These are phyloP conservation scores for Drosophila pseudoananassae DNA, from an alignment of 1,140 invertebrate genomes.

Conservation along the genomic window DNA sequence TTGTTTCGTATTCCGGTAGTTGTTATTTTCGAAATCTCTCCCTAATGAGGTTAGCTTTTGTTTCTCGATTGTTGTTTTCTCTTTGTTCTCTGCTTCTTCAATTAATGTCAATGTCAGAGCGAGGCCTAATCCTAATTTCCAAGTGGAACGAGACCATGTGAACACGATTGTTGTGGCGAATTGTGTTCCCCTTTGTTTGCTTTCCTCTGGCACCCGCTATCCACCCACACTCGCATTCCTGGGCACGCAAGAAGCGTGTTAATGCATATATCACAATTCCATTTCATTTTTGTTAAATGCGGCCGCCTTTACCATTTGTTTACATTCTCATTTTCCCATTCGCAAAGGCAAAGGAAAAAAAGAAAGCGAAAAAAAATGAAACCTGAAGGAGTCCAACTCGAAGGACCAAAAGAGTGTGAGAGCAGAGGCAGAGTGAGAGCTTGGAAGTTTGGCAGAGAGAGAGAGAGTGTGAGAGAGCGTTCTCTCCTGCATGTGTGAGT, in stretches of 20 bases:
- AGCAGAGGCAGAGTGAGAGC: slow-evolving; percentile 17
- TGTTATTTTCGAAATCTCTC: slow-evolving; percentile 19
- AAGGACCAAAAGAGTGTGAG: slow-evolving; percentile 16
- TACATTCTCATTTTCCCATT: slow-evolving; percentile 62
- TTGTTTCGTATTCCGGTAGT: slow-evolving; percentile 4
- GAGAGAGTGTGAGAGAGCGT: slow-evolving; percentile 2
- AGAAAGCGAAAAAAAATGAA: slow-evolving; percentile 19
- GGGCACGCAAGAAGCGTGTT: slow-evolving; percentile 30
- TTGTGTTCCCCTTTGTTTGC: slow-evolving; percentile 34
- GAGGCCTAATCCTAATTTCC: slow-evolving; percentile 36
- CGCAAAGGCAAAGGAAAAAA: slow-evolving; percentile 9
- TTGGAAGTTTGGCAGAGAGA: slow-evolving; percentile 20
- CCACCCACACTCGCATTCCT: neutral
- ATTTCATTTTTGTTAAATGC: slow-evolving; percentile 40
- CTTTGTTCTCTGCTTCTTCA: slow-evolving; percentile 5
- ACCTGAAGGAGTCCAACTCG: slow-evolving; percentile 31
- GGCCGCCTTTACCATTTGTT: slow-evolving; percentile 62
- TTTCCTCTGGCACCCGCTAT: neutral
- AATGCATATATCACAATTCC: slow-evolving; percentile 44
- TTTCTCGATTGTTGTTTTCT: neutral
- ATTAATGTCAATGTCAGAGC: slow-evolving; percentile 42
- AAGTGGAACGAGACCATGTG: slow-evolving; percentile 25
- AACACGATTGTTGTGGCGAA: slow-evolving; percentile 31
- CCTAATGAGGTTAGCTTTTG: slow-evolving; percentile 29
- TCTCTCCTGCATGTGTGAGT: slow-evolving; percentile 62